These are phyloP conservation scores for Bambusicola thoracicus DNA, from an alignment of 2,113 vertebrate genomes.

Conservation along the genomic window DNA sequence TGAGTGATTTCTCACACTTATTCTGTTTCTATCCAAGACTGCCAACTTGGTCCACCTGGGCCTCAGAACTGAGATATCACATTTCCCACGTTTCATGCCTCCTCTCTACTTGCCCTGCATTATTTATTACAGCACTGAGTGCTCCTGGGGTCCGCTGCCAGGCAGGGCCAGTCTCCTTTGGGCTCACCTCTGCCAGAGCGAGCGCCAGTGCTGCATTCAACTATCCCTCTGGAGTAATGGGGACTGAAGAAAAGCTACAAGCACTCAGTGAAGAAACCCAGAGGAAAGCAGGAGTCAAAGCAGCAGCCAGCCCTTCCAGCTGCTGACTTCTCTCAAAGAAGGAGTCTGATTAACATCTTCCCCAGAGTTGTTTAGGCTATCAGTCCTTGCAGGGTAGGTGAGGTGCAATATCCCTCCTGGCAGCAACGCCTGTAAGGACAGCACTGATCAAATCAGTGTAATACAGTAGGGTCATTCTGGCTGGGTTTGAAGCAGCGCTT, in stretches of 20 bases:
- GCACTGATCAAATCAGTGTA: slow-evolving; percentile 58
- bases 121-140: slow-evolving; percentile 75
- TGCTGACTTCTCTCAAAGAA: background rate
- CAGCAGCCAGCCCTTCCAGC: background rate
- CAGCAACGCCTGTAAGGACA: slow-evolving; percentile 33
- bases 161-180: slow-evolving; percentile 46
- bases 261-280: background rate
- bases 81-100: slow-evolving; percentile 76
- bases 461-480: background rate
- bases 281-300: background rate
- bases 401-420: slow-evolving; percentile 12
- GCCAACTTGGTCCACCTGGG: slow-evolving; percentile 76
- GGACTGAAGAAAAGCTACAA: background rate
- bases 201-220: background rate
- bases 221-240: background rate
- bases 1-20: slow-evolving; percentile 86
- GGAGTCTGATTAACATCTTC: background rate
- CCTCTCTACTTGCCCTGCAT: slow-evolving; percentile 69
- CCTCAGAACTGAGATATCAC: slow-evolving; percentile 78
- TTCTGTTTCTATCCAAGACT: slow-evolving; percentile 75
- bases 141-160: slow-evolving; percentile 48
- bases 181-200: slow-evolving; percentile 8
- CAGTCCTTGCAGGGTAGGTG: background rate
- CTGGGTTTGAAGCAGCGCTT: accelerated
- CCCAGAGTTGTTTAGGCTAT: slow-evolving; percentile 16